Evolutionary conservation across 2,113 vertebrate species (phyloP), one percentile per base, ranked within the genome.

Genomic region (Osmerus mordax): DNA sequence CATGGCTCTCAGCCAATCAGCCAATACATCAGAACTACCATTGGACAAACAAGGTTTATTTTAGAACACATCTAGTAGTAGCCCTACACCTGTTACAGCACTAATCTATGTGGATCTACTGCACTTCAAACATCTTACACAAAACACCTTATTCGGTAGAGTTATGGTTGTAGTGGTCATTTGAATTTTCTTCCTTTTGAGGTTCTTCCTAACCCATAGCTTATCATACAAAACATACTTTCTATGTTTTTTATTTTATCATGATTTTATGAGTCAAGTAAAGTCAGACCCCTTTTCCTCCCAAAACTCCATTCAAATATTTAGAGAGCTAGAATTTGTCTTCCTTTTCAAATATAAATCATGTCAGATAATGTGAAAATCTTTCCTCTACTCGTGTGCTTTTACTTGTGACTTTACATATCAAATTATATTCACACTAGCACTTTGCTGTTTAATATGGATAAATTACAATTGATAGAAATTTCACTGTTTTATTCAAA

Each of bases 391-490:
- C 23, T 3, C 28, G 23, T 55, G 29, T 59, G 67, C 53, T 58
- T 58, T 69, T 58, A 58, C 56, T 58, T 58, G 53, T 58, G 67
- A 8, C 25, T 28, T 54, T 59, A 55, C 54, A 14, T 36, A 19
- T 65, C n/a, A 7, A 18, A 65, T 58, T 54, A 56, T 18, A 58
- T 69, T 58, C 54, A 58, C 54, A 29, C 54, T 19, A 55, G n/a
- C 25, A 32, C 54, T 36, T 36, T 18, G 55, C 16, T 67, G 51
- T 55, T 41, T 52, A 60, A 69, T 23, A 11, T 63, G 58, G 54
- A 19, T 13, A 70, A 60, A 72, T 72, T 65, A 55, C n/a, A 72
- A 55, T 21, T 56, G 70, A 65, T 72, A 65, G 52, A 64, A 55
- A 36, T 54, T 14, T 61, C 61, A 32, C 59, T 58, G 58, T 32